phyloP scores from a whole-genome alignment of 2,888 invertebrate genomes.

The Andrena praecox region DNA sequence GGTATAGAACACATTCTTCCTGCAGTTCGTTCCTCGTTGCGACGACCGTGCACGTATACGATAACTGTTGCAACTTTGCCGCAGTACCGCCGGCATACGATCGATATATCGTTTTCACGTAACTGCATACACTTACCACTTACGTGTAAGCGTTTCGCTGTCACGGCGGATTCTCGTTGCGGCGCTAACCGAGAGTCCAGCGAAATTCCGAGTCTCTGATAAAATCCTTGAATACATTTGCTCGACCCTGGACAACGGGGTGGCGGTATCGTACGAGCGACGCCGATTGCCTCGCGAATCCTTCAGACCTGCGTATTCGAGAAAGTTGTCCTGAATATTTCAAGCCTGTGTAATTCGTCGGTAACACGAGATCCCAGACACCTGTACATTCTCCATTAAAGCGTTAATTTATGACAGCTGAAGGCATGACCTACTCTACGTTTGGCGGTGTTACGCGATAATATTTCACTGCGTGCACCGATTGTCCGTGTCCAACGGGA shows the following conservation, averaged over 20 bases:
- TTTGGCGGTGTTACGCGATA: slow-evolving; percentile 3
- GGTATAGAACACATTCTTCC: slow-evolving; percentile 79
- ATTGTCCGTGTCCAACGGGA: background rate
- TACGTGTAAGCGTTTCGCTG: slow-evolving; percentile 13
- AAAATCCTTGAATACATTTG: background rate
- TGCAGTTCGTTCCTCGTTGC: too few species aligned
- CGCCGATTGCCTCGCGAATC: background rate
- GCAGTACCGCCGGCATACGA: slow-evolving; percentile 50
- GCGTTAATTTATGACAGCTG: slow-evolving; percentile 21
- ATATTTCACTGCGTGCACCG: slow-evolving; percentile 13
- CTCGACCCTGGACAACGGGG: background rate
- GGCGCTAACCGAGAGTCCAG: background rate
- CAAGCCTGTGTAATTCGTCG: background rate
- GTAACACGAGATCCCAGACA: background rate
- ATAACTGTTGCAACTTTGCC: slow-evolving; percentile 41
- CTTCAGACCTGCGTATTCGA: background rate
- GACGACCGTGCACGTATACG: too few species aligned
- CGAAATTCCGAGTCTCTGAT: slow-evolving; percentile 3
- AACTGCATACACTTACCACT: slow-evolving; percentile 39
- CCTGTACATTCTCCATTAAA: background rate
- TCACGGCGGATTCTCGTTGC: slow-evolving; percentile 24
- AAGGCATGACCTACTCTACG: slow-evolving; percentile 41
- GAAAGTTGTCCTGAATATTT: slow-evolving; percentile 12
- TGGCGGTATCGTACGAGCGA: background rate
- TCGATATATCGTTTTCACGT: slow-evolving; percentile 65